phyloP scores from a whole-genome alignment of 2,888 invertebrate species.

The Cheilosia urbana region DNA sequence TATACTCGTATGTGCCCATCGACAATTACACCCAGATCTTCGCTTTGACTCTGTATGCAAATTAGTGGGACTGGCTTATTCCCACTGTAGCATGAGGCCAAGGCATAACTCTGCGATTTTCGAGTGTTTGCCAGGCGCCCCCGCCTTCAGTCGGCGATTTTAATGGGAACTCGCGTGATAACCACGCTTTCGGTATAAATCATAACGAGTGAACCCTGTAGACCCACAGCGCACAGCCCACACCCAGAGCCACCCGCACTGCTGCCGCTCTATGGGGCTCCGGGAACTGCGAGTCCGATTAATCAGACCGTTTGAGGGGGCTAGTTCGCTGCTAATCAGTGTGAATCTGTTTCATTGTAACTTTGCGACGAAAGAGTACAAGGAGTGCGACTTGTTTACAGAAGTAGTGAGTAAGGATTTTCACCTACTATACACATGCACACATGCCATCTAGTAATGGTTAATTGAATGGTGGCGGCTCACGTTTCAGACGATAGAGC shows the following conservation, averaged over 20 bases:
- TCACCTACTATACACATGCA: constrained; percentile 52
- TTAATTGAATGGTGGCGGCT: background rate
- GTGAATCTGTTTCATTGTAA: constrained; percentile 55
- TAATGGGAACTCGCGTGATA: constrained; percentile 63
- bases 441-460: background rate
- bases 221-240: constrained; percentile 14
- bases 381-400: constrained; percentile 34
- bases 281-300: constrained; percentile 67
- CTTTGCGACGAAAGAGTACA: constrained; percentile 31
- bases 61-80: background rate
- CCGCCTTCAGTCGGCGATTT: constrained; percentile 15
- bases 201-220: constrained; percentile 41
- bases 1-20: constrained; percentile 1
- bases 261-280: constrained; percentile 38
- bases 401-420: constrained; percentile 46
- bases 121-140: constrained; percentile 10
- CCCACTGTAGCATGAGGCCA: constrained; percentile 24
- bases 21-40: background rate
- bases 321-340: constrained; percentile 63
- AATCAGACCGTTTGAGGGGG: constrained; percentile 63
- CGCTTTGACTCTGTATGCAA: constrained; percentile 22
- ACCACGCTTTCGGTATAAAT: constrained; percentile 50
- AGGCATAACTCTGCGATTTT: constrained; percentile 38
- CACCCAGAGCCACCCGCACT: constrained; percentile 28
- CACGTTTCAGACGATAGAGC: constrained; percentile 43